phyloP scores from a whole-genome alignment of 2,797 vertebrate species.

The Anguilla anguilla region DNA sequence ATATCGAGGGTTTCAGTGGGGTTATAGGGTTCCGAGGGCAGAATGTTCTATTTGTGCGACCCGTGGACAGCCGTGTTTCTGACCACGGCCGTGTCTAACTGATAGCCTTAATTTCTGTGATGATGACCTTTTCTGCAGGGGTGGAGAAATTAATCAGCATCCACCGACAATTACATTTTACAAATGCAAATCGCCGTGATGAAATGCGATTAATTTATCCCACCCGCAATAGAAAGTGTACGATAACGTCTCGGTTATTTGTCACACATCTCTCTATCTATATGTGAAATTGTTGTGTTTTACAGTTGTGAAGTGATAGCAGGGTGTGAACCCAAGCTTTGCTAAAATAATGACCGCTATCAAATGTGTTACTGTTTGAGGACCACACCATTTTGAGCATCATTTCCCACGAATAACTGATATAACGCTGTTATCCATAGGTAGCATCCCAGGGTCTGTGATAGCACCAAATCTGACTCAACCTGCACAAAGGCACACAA shows the following conservation, averaged over 20 bases:
- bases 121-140: background rate
- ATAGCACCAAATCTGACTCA: background rate
- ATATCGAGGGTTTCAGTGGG: background rate
- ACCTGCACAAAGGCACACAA: background rate
- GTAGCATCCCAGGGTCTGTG: background rate
- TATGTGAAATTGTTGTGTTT: background rate
- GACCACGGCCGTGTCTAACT: background rate
- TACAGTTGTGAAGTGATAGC: background rate
- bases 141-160: background rate
- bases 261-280: too few relatives aligned
- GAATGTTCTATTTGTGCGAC: slow-evolving; percentile 1
- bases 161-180: background rate
- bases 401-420: background rate
- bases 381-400: background rate
- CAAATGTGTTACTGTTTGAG: background rate
- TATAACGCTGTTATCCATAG: background rate
- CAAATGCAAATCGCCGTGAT: background rate
- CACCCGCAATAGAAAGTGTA: background rate
- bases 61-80: background rate
- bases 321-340: background rate
- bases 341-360: background rate
- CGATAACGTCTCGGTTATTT: too few relatives aligned
- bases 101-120: background rate
- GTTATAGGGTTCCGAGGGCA: background rate
- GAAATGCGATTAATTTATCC: background rate